These are phyloP conservation scores for Enteromius mattozi DNA, from an alignment of 2,797 vertebrate species.

Conservation along the genomic window DNA sequence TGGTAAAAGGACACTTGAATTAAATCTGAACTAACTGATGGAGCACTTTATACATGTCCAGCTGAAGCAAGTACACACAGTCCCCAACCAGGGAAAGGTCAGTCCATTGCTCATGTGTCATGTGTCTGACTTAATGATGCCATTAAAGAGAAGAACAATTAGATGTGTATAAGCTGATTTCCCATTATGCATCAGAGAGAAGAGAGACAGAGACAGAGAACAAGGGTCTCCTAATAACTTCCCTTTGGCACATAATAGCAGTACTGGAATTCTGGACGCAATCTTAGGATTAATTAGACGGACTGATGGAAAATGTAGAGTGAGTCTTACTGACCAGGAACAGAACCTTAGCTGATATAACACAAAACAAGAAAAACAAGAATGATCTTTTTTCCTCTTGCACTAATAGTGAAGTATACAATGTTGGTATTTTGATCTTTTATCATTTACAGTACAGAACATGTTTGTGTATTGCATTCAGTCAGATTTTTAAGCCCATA, in stretches of 20 bases:
- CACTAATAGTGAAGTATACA: neutral
- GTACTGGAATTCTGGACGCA: conserved; percentile 29
- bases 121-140: conserved; percentile 48
- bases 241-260: conserved; percentile 23
- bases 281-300: conserved; percentile 3
- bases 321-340: conserved; percentile 7
- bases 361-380: conserved; percentile 16
- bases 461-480: neutral
- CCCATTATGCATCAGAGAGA: conserved; percentile 53
- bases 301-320: conserved; percentile 24
- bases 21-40: conserved; percentile 12
- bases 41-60: conserved; percentile 1
- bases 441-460: neutral
- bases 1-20: neutral
- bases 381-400: neutral
- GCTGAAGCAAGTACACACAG: neutral
- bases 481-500: neutral
- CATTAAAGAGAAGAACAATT: conserved; percentile 61
- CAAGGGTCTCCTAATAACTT: conserved; percentile 44
- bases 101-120: conserved; percentile 42
- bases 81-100: conserved; percentile 35
- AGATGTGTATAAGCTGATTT: conserved; percentile 50
- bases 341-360: conserved; percentile 13
- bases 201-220: conserved; percentile 38
- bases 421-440: neutral